Conservation (phyloP, 2,888 invertebrate species). For the Cylloceria caligata region DNA sequence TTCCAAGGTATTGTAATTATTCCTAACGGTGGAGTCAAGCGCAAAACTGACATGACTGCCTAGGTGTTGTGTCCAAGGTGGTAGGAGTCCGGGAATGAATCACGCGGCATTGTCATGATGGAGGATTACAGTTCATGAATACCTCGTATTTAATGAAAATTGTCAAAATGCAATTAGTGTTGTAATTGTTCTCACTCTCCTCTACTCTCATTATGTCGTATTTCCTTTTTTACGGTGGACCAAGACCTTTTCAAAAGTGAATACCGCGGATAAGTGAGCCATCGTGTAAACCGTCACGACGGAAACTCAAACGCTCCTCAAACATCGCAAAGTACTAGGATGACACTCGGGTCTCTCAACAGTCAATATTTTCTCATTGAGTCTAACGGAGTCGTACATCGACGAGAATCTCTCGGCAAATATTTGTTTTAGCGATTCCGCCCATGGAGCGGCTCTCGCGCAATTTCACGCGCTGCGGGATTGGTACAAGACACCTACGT, state of each 20-base stretch:
- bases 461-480: slow-evolving; percentile 42
- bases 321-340: not conserved
- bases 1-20: no score
- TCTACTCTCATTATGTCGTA: no score
- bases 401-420: not conserved
- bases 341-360: not conserved
- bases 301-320: not conserved
- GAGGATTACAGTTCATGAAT: no score
- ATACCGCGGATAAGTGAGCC: not conserved
- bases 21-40: no score
- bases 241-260: not conserved
- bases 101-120: no score
- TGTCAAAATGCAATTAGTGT: no score
- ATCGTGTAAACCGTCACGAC: not conserved
- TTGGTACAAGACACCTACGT: no score
- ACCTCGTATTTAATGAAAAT: no score
- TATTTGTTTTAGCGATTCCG: slow-evolving; percentile 41
- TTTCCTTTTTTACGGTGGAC: not conserved
- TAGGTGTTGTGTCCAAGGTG: no score
- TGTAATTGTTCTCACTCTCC: no score
- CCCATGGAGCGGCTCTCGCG: slow-evolving; percentile 27
- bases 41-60: no score
- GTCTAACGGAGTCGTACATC: not conserved
- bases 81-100: no score
- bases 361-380: not conserved